Evolutionary conservation across 64 coral and sea anemone genomes (phyloP), one percentile per base, ranked within the genome.

Genomic region (Pocillopora verrucosa): DNA sequence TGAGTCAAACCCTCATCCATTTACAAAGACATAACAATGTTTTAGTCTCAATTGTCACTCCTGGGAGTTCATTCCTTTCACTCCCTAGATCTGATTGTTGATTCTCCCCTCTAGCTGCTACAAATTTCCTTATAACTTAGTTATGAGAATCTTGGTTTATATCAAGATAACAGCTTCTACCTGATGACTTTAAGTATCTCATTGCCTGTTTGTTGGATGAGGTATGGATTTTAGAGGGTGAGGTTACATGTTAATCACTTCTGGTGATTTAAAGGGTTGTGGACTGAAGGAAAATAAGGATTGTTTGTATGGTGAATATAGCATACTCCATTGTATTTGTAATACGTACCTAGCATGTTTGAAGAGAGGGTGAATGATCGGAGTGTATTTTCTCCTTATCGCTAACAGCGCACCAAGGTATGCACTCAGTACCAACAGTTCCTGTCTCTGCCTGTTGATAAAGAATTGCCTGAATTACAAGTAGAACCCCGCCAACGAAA

Each of bases 341-440:
- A 25, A 13, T 20, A 78, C 90, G 60, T 61, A 95, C 93, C 96
- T 94, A 20, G 96, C 87, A 59, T 95, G 93, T 86, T 95, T 95
- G 73, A 98, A 91, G 26, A 98, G 93, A 24, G 93, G 88, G 16
- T 90, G 86, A 9, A 98, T 91, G 36, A 98, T 79, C 1, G 96
- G 96, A 13, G 80, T 90, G 88, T 98, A 98, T n/a, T 91, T 81
- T 35, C 96, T 92, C 64, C 93, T 80, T 72, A 98, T 98, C 17
- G 96, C 93, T 38, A 90, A 84, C 64, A 98, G 62, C 30, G 96
- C 96, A 19, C 96, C 96, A 60, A 95, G 16, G 61, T 98, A 98
- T 5, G 96, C 78, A 68, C 83, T 89, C 15, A 98, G 36, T 10
- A 83, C 93, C 11, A 98, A 58, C 45, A 95, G 63, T 82, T 98